Evolutionary conservation across 2,113 vertebrate genomes (phyloP), one percentile per base, ranked within the genome.

Genomic region (Hydropotes inermis): DNA sequence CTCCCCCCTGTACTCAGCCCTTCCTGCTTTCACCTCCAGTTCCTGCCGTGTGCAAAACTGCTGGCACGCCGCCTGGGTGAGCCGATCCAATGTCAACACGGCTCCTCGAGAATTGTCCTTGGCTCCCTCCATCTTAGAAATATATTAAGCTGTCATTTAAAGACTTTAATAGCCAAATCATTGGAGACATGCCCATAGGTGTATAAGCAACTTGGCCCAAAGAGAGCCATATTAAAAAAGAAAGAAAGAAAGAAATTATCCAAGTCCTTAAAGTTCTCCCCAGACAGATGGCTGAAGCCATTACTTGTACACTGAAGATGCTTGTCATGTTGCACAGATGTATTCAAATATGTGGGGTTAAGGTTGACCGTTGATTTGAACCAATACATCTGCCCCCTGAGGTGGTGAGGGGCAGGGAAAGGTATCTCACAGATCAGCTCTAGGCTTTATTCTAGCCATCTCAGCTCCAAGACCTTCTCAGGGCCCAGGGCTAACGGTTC

Each of bases 11-110:
- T 64, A 54, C 70, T 79, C 82, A 74, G 91, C 89, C 82, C 91
- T 98, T 97, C 94, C 95, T 93, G 91, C 96, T 57, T 98, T 92
- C 89, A 93, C 96, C 97, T 97, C 87, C 84, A 94, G 76, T 95
- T 97, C 97, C 89, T 85, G 58, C 89, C 14, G 47, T 33, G 21
- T 67, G 60, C 94, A 95, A 58, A 70, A n/a, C 58, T n/a, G 17
- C 74, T 98, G 97, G 97, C 97, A 45, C 0, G 0, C 7, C 2
- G n/a, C 89, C 93, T 27, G 2, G 60, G 87, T 1, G 16, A 89
- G 91, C 94, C 0, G 1, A 55, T 93, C 97, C 97, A 98, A 95
- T 13, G 3, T 97, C 94, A 98, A 97, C 96, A 97, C 4, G 0
- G 92, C 86, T 94, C 39, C 76, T 93, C 47, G 14, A 82, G 88